Conservation (phyloP, 2,888 invertebrate genomes). For the Leucoptera coffeella region DNA sequence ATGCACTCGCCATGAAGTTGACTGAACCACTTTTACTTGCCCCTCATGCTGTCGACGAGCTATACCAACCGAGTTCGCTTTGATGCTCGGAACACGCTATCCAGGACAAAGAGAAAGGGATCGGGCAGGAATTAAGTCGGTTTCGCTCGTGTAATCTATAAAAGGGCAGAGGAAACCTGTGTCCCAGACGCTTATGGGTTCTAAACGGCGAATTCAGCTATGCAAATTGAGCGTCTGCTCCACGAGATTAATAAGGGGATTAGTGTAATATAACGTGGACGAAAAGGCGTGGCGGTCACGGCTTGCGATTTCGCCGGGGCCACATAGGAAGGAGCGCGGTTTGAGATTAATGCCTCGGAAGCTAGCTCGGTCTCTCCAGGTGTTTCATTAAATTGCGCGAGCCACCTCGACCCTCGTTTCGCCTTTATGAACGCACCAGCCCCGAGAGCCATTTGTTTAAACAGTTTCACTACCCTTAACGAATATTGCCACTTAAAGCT, state of each 20-base stretch:
- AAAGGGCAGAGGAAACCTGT: too few species aligned
- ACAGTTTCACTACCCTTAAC: constrained; percentile 50
- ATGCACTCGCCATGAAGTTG: constrained; percentile 38
- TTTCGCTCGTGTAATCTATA: too few species aligned
- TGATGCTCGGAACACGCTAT: too few species aligned
- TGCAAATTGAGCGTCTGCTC: too few species aligned
- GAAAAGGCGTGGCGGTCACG: background rate
- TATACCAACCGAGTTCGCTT: too few species aligned
- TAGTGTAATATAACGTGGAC: background rate
- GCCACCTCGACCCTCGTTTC: constrained; percentile 41
- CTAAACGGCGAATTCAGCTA: too few species aligned
- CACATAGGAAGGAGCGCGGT: constrained; percentile 12
- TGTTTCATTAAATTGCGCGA: constrained; percentile 49
- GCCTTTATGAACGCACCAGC: constrained; percentile 47
- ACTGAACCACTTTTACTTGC: constrained; percentile 35
- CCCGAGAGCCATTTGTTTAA: constrained; percentile 52
- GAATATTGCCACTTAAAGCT: constrained; percentile 52
- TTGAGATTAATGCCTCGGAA: constrained; percentile 46
- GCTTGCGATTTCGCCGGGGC: too few species aligned
- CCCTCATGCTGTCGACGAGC: too few species aligned
- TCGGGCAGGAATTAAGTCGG: too few species aligned
- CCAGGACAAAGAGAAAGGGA: too few species aligned
- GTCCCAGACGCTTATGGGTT: too few species aligned
- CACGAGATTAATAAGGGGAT: too few species aligned
- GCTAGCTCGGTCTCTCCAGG: constrained; percentile 45